Evolutionary conservation across 2,888 invertebrate genomes (phyloP).

Genomic region (Graphium colonna): DNA sequence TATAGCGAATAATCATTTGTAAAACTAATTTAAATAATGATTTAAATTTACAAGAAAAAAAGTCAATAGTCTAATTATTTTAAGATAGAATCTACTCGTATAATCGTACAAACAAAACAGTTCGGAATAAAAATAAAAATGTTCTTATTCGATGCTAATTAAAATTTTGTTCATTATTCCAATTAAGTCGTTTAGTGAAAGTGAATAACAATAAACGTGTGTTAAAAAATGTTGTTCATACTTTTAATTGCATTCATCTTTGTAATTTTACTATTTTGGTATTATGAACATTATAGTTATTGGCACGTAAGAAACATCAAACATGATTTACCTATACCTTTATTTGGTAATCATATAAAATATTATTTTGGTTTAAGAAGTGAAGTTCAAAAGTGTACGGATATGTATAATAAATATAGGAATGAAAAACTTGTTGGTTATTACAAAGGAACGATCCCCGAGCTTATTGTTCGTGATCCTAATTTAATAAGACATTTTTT

Average conservation of each 20-base stretch:
- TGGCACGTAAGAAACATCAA: conserved; percentile 51
- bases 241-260: neutral
- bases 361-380: conserved; percentile 40
- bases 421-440: conserved; percentile 31
- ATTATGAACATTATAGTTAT: conserved; percentile 40
- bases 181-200: too few species aligned
- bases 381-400: conserved; percentile 36
- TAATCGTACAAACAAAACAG: too few species aligned
- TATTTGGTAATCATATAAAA: conserved; percentile 48
- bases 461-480: conserved; percentile 27
- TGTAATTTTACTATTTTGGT: neutral
- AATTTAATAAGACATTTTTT: conserved; percentile 22
- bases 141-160: too few species aligned
- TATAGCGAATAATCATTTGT: too few species aligned
- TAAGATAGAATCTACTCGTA: too few species aligned
- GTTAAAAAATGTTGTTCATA: neutral
- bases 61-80: too few species aligned
- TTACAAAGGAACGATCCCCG: conserved; percentile 26
- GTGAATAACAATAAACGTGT: too few species aligned
- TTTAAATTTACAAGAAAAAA: too few species aligned
- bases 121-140: too few species aligned
- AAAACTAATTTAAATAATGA: too few species aligned
- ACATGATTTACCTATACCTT: conserved; percentile 43
- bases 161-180: too few species aligned
- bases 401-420: conserved; percentile 32